Base-by-base conservation (phyloP, 2,113 vertebrate genomes). In the Ancistrus triradiatus region DNA sequence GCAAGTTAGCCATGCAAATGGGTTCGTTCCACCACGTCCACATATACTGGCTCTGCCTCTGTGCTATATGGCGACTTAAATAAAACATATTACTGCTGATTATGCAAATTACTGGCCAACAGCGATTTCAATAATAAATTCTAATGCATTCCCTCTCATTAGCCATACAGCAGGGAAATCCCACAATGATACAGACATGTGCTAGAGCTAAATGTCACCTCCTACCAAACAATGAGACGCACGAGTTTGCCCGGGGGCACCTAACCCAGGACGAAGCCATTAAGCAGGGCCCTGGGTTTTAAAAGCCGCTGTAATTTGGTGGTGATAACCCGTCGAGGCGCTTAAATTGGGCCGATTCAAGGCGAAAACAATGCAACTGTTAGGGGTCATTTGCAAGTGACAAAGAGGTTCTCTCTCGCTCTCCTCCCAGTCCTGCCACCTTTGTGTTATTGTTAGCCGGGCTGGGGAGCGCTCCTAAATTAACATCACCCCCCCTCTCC, bases 301-400 rank as follows among this genome's bases (percentile, higher is more conserved):
- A 83, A 78, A 73, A 77, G 75, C 77, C 82, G 81, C 82, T 82
- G 85, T 82, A 77, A 87, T 83, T 86, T 85, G 77, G 68, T 69
- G 81, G 74, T 68, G 77, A 88, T 85, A 82, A 83, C 76, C 81
- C 73, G 68, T 57, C 65, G 24, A 51, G 68, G 62, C 56, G 63
- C 70, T 70, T 71, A 61, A 68, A 63, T 37, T 59, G 44, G 35
- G 13, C 27, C 15, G 50, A 68, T 68, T 75, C 44, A 70, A 63
- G 72, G 58, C 13, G 69, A 80, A 82, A 81, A 87, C 81, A 87
- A 87, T 84, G 80, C 77, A 51, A 79, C 75, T 80, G 74, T 69
- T 77, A 66, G 59, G 53, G 64, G 70, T 79, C 73, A 80, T 86
- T 82, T 83, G 79, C 78, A 80, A 85, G 61, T 52, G 74, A 70